phyloP scores from a whole-genome alignment of 2,888 invertebrate species.

The Leucoma salicis region DNA sequence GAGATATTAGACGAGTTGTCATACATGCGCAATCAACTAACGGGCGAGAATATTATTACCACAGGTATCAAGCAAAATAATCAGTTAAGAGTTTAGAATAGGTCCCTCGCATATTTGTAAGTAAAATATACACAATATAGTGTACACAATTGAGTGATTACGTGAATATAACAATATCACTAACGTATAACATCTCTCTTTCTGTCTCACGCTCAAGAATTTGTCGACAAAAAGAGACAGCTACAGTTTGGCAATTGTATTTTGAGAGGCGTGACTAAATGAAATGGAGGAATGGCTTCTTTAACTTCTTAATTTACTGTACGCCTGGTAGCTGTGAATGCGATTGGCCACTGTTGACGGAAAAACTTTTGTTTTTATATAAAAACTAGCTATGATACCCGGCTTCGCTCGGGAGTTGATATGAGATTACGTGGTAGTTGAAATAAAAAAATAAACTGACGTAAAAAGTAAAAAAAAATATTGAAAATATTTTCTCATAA shows the following conservation, averaged over 20 bases:
- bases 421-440: no score
- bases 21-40: conserved; percentile 17
- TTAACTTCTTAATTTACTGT: background rate
- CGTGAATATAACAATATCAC: no score
- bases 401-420: no score
- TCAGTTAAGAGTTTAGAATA: conserved; percentile 10
- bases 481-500: no score
- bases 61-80: conserved; percentile 13
- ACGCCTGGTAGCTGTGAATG: conserved; percentile 13
- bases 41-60: conserved; percentile 1
- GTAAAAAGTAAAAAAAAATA: no score
- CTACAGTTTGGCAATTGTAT: background rate
- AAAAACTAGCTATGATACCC: no score
- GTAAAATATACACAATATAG: no score
- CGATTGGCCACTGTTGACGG: conserved; percentile 9
- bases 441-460: background rate
- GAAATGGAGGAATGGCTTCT: no score
- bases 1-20: conserved; percentile 36
- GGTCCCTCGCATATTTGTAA: no score
- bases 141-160: no score
- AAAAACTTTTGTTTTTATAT: no score
- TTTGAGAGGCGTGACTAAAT: background rate
- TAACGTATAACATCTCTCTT: background rate
- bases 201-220: no score
- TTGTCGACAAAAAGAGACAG: conserved; percentile 18